These are phyloP conservation scores for Dioctria rufipes DNA, from an alignment of 2,888 invertebrate species.

Conservation along the genomic window DNA sequence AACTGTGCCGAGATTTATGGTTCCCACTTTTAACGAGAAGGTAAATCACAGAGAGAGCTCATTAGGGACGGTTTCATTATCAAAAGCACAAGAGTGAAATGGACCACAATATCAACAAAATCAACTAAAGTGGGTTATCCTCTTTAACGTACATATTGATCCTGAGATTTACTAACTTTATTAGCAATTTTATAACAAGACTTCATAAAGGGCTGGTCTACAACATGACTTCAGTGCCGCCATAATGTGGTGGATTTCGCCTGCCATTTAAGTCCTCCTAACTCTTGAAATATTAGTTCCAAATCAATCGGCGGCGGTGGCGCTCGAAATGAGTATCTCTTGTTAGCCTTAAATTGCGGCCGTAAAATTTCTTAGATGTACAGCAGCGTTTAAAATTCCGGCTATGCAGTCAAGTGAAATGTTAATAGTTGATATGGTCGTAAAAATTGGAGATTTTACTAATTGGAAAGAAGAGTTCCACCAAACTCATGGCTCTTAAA, in stretches of 20 bases:
- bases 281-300: constrained; percentile 1
- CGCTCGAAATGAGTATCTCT: constrained; percentile 1
- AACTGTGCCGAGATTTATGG: constrained; percentile 25
- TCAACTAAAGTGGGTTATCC: not conserved
- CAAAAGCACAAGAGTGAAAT: not conserved
- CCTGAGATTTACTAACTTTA: constrained; percentile 3
- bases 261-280: not conserved
- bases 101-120: not conserved
- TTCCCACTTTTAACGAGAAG: not conserved
- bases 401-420: constrained; percentile 32
- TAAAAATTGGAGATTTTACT: constrained; percentile 19
- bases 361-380: constrained; percentile 1
- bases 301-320: constrained; percentile 9
- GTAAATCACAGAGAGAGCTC: too few species aligned
- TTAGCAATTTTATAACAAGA: not conserved
- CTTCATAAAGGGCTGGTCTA: too few species aligned
- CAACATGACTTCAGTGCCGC: too few species aligned
- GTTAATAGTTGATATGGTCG: constrained; percentile 30
- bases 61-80: too few species aligned
- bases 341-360: constrained; percentile 2
- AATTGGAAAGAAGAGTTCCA: constrained; percentile 25
- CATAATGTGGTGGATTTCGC: too few species aligned
- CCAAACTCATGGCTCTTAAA: constrained; percentile 17
- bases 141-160: constrained; percentile 31
- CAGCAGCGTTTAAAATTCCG: not conserved